These are phyloP conservation scores for Epinotia ramella DNA, from an alignment of 2,888 invertebrate genomes.

Conservation along the genomic window DNA sequence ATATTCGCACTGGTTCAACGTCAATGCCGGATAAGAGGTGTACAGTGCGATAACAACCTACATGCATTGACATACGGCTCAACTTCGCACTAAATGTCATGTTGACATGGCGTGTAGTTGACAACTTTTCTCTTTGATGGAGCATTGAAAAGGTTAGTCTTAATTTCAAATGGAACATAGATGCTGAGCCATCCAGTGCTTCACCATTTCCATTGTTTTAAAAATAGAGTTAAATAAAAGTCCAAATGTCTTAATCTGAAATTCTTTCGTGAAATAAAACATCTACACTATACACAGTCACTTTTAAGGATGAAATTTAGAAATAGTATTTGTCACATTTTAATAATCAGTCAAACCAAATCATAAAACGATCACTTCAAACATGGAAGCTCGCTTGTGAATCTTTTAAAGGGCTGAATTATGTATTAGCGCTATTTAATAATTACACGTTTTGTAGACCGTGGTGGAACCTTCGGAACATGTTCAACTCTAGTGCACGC, in stretches of 20 bases:
- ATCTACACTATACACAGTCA: background rate
- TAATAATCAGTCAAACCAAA: conserved; percentile 10
- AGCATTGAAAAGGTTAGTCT: too few species aligned
- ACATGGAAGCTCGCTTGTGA: background rate
- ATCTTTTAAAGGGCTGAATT: conserved; percentile 6
- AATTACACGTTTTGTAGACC: background rate
- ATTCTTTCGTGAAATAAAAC: conserved; percentile 1
- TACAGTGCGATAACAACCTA: too few species aligned
- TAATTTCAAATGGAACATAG: too few species aligned
- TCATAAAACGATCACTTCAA: background rate
- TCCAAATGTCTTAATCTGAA: background rate
- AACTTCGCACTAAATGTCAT: too few species aligned
- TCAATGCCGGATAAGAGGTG: background rate
- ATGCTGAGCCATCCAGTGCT: too few species aligned
- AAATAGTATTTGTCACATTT: background rate
- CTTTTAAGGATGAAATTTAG: background rate
- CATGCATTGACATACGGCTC: too few species aligned
- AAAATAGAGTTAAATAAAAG: background rate
- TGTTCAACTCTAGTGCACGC: background rate
- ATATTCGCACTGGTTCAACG: background rate
- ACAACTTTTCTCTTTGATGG: too few species aligned
- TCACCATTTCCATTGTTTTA: background rate
- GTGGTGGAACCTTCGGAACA: background rate
- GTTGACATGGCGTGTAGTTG: too few species aligned
- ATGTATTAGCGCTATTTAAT: conserved; percentile 5